Percentiles rank a stretch among this genome's conserved stretches.
phyloP scores from a whole-genome alignment of 2,888 invertebrate genomes.

The Leptarthrus brevirostris region DNA sequence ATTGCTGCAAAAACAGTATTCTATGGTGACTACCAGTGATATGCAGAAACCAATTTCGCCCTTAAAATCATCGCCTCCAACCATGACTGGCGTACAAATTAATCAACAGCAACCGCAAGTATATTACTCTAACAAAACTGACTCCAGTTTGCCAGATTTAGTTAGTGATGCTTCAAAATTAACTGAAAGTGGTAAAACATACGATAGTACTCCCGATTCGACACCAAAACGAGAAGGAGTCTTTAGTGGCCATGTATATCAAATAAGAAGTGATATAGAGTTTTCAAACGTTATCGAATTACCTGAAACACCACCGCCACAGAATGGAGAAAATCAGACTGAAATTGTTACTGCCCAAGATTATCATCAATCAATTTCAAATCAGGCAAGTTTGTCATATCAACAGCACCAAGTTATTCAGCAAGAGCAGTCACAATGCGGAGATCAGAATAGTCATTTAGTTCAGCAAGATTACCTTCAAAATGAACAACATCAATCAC shows the following conservation, averaged over 20 bases:
- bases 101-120: background rate
- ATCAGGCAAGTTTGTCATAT: slow-evolving; percentile 53
- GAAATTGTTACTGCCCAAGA: background rate
- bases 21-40: background rate
- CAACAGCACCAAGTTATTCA: slow-evolving; percentile 55
- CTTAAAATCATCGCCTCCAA: background rate
- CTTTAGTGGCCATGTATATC: slow-evolving; percentile 35
- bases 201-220: background rate
- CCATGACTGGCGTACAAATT: background rate
- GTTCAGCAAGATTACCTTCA: too few species aligned
- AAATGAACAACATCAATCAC: slow-evolving; percentile 55
- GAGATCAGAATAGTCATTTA: too few species aligned
- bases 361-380: background rate
- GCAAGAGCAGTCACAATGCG: too few species aligned
- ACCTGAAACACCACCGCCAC: slow-evolving; percentile 59
- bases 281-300: slow-evolving; percentile 62
- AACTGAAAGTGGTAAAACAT: background rate
- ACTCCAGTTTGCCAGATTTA: slow-evolving; percentile 30
- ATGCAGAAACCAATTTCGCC: background rate
- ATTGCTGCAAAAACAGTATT: slow-evolving; percentile 42
- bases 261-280: slow-evolving; percentile 55
- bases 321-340: background rate
- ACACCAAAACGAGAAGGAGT: slow-evolving; percentile 25
- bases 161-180: slow-evolving; percentile 34
- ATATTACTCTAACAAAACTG: background rate